Percentiles rank a stretch among this genome's conserved stretches.
phyloP scores from a whole-genome alignment of 2,888 invertebrate genomes.

The Bursaphelenchus okinawaensis region DNA sequence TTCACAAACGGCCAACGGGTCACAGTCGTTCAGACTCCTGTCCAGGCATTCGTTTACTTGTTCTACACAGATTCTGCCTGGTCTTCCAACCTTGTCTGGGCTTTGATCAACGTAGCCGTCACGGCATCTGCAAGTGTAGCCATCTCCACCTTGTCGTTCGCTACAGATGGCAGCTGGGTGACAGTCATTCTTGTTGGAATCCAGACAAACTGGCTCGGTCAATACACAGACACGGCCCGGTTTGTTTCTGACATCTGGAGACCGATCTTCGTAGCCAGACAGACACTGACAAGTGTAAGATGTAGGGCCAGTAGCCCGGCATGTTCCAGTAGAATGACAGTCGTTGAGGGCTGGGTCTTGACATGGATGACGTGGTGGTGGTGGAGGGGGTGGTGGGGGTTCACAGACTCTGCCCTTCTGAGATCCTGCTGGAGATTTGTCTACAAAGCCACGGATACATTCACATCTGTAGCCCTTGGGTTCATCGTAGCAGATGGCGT shows the following conservation, averaged over 20 bases:
- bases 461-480: slow-evolving; percentile 53
- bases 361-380: slow-evolving; percentile 50
- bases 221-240: slow-evolving; percentile 49
- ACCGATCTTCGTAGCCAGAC: slow-evolving; percentile 49
- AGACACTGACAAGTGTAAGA: slow-evolving; percentile 57
- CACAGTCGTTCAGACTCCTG: slow-evolving; percentile 54
- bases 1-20: slow-evolving; percentile 52
- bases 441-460: slow-evolving; percentile 50
- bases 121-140: slow-evolving; percentile 77
- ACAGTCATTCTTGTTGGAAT: slow-evolving; percentile 53
- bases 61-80: slow-evolving; percentile 53
- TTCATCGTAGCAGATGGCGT: slow-evolving; percentile 56
- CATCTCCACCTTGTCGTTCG: slow-evolving; percentile 27
- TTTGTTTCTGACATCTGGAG: slow-evolving; percentile 38
- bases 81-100: slow-evolving; percentile 37
- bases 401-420: slow-evolving; percentile 54
- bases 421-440: slow-evolving; percentile 45
- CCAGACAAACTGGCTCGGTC: slow-evolving; percentile 53
- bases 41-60: slow-evolving; percentile 56
- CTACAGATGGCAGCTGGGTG: slow-evolving; percentile 55
- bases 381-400: slow-evolving; percentile 45
- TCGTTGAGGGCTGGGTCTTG: slow-evolving; percentile 56
- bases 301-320: slow-evolving; percentile 50
- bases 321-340: slow-evolving; percentile 52
- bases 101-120: slow-evolving; percentile 70